Evolutionary conservation across 2,888 invertebrate genomes (phyloP), one percentile per base, ranked within the genome.

Genomic region (Helobdella robusta): DNA sequence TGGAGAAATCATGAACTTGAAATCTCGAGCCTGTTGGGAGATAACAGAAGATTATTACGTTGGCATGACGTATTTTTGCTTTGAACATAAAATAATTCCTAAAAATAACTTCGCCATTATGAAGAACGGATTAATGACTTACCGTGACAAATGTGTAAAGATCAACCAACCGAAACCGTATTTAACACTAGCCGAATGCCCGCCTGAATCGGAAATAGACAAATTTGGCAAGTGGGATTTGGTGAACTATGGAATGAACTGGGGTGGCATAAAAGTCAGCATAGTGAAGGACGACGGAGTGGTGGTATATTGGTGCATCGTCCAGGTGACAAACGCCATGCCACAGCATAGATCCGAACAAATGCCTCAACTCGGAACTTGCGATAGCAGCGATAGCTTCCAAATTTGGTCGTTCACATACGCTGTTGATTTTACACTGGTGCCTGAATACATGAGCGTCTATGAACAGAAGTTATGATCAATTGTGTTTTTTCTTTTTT

Each of bases 71-170:
- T 72, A 71, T 62, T 64, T 65, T 50, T 72, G 72, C 66, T 72
- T 66, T 56, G 70, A 69, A 46, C 72, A 72, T 63, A 72, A 72
- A 61, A 69, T 72, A 56, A 72, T 72, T 25, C 72, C 72, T 11
- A 67, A 59, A 52, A 72, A 72, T 54, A 62, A 68, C 60, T 72
- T 72, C 46, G 52, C 66, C 34, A 23, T 71, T 15, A 64, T 67
- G n/a, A 23, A 54, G 15, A 66, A 65, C n/a, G 71, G 71, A 15
- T 35, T 69, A 44, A 56, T 71, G 44, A 32, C 44, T 3, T 70
- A 67, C 60, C 30, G 67, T 8, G 70, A 71, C 60, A 69, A 68
- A 48, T 71, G 71, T 50, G 68, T 71, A 44, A 59, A 30, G 48
- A 56, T 67, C 46, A 40, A 56, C 28, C 63, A 65, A 1, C 70